A percentile compares a stretch with the other conserved stretches of the same genome.
These are phyloP conservation scores for Aphis craccivora DNA, from an alignment of 1,140 invertebrate genomes.

Conservation along the genomic window DNA sequence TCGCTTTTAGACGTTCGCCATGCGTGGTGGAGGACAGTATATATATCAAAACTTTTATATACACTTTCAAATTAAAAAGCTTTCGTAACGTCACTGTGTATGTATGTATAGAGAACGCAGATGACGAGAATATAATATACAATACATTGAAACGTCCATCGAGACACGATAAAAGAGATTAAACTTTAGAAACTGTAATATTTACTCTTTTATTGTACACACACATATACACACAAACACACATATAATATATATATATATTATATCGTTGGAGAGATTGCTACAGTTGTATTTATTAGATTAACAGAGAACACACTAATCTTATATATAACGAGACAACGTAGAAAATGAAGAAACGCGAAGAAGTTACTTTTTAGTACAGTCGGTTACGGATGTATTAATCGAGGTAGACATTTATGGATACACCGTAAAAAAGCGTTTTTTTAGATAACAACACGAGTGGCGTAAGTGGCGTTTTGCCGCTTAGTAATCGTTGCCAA, in stretches of 20 bases:
- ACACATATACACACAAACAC: no score
- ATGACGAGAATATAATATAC: background rate
- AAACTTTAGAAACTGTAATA: constrained; percentile 11
- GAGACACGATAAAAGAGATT: background rate
- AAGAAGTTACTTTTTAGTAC: background rate
- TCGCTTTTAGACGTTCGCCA: background rate
- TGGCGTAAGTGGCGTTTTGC: background rate
- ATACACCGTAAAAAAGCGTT: background rate
- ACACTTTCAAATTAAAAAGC: constrained; percentile 6
- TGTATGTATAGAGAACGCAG: background rate
- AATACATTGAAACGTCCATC: background rate
- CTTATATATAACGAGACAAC: background rate
- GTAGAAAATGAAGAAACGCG: background rate
- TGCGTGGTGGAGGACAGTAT: background rate
- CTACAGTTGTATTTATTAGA: background rate
- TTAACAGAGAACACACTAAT: background rate
- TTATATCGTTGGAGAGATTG: background rate
- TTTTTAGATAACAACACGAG: background rate
- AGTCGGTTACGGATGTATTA: background rate
- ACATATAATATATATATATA: no score
- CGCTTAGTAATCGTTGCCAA: constrained; percentile 25
- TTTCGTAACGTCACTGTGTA: background rate
- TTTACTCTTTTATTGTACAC: background rate
- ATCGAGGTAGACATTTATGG: background rate
- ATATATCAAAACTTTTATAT: constrained; percentile 28